Conservation (phyloP, 2,888 invertebrate genomes). For the Cephus sareptanus region DNA sequence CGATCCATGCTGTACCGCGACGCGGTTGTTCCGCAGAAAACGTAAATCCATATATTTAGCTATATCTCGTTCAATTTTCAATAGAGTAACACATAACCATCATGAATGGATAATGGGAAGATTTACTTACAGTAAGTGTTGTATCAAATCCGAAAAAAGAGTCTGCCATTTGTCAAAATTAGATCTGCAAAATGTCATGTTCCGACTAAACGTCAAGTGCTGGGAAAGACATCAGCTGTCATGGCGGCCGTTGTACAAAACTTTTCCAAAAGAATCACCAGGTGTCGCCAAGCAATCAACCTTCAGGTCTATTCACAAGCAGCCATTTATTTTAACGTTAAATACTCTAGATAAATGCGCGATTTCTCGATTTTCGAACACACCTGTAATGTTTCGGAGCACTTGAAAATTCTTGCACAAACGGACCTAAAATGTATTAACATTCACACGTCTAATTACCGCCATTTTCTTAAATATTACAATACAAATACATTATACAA, state of each 20-base stretch:
- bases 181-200: constrained; percentile 64
- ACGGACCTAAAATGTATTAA: neutral
- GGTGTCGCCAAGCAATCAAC: constrained; percentile 1
- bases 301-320: constrained; percentile 20
- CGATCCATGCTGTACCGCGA: constrained; percentile 35
- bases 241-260: constrained; percentile 46
- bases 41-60: constrained; percentile 10
- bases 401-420: no score
- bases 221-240: constrained; percentile 61
- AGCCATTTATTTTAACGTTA: constrained; percentile 7
- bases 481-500: neutral
- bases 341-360: neutral
- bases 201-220: constrained; percentile 63
- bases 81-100: neutral
- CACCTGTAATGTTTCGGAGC: no score
- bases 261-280: neutral
- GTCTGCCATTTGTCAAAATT: constrained; percentile 79
- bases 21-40: constrained; percentile 37
- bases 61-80: constrained; percentile 1
- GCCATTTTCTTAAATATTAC: neutral
- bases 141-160: constrained; percentile 89
- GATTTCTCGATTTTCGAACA: no score
- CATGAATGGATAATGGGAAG: neutral
- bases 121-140: constrained; percentile 78
- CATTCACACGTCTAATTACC: neutral